A percentile compares a stretch with the other conserved stretches of the same genome.
Conservation (phyloP, 1,140 invertebrate species). For the Pseudomyrmex flavicornis region DNA sequence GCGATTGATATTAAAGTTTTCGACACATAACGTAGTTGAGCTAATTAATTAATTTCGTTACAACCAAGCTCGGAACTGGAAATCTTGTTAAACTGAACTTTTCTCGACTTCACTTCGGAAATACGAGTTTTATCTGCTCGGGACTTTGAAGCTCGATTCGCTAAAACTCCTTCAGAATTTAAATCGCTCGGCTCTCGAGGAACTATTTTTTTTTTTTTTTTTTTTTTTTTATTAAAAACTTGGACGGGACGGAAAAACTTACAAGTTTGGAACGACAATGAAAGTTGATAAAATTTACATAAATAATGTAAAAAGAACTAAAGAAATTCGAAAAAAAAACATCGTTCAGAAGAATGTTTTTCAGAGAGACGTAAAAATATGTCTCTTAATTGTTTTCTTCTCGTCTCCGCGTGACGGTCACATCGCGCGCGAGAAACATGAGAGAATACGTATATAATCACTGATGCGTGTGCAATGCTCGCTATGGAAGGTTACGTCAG, state of each 20-base stretch:
- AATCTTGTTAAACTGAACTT: not conserved
- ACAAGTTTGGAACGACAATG: too few species aligned
- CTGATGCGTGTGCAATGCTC: not conserved
- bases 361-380: not conserved
- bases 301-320: too few species aligned
- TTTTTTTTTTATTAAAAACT: too few species aligned
- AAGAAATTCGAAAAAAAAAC: too few species aligned
- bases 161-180: too few species aligned
- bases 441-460: slow-evolving; percentile 3
- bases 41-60: not conserved
- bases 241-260: too few species aligned
- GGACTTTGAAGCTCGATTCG: not conserved
- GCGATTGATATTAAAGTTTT: not conserved
- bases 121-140: slow-evolving; percentile 3
- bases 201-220: too few species aligned
- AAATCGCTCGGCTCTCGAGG: too few species aligned
- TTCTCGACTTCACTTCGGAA: not conserved
- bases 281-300: too few species aligned
- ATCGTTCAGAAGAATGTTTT: not conserved
- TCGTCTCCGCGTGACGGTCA: not conserved
- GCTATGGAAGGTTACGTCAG: slow-evolving; percentile 7
- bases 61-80: not conserved
- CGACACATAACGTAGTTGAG: not conserved
- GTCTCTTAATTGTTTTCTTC: not conserved
- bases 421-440: too few species aligned